Base-by-base conservation (phyloP, 2,113 vertebrate genomes). In the Stercorarius parasiticus region DNA sequence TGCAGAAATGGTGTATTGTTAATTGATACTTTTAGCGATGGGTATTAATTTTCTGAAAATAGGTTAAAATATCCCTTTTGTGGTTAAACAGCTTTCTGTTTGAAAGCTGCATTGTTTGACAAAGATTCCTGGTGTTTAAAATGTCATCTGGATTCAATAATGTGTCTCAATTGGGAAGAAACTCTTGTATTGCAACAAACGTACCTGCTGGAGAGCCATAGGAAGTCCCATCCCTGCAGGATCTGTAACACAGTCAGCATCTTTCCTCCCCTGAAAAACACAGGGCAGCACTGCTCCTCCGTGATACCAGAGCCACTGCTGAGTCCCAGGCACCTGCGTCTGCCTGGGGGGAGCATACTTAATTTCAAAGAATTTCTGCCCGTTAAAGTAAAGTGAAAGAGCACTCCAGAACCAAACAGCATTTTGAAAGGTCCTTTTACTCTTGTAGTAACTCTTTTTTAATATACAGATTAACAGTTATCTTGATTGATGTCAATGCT, bases 111-210 rank as follows among this genome's bases (percentile, higher is more conserved):
- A 29, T 2, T 77, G 66, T 73, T 90, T 62, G 92, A 42, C 84
- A 86, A 43, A 70, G 88, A 92, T 83, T 83, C 42, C 79, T 86
- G 88, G 53, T 90, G 79, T 83, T 95, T 91, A 11, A 81, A 90
- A 50, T 83, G 67, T 86, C 79, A 90, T 91, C 95, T 96, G 96
- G 93, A 96, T 96, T 62, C 82, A 93, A 96, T 96, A 93, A 83
- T 23, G 26, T 7, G 5, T 72, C 93, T 96, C 92, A 90, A 2
- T 9, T 91, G 92, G 67, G 85, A 77, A 88, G 92, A 59, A 93
- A 30, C 85, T 80, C 84, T 85, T 73, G 85, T 58, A 11, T 22
- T 83, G 90, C 87, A 96, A 82, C 84, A 76, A 90, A 36, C 43
- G 50, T 61, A 29, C 49, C 55, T 0, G 3, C 89, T 82, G 45